Percentiles rank a stretch among this genome's conserved stretches.
Evolutionary conservation across 2,888 invertebrate genomes (phyloP).

Genomic region (Galeruca laticollis): DNA sequence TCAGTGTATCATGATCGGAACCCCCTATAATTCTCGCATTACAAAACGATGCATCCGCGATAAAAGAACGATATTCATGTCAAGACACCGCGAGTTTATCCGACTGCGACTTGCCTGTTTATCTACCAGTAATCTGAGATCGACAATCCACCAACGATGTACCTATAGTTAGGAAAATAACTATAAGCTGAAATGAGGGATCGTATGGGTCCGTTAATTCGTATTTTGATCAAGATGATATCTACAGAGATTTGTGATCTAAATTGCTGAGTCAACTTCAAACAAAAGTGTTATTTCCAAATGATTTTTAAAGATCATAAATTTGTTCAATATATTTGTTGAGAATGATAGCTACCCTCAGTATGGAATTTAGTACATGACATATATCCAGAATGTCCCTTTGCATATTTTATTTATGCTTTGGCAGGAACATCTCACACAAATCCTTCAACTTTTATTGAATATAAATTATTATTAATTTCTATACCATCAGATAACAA

Average conservation of each 20-base stretch:
- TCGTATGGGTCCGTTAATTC: constrained; percentile 13
- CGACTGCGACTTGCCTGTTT: constrained; percentile 41
- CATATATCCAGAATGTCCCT: too few species aligned
- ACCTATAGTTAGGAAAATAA: constrained; percentile 18
- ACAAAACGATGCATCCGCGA: constrained; percentile 59
- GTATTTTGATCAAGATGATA: constrained; percentile 2
- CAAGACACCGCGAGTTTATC: constrained; percentile 49
- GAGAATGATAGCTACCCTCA: too few species aligned
- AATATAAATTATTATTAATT: too few species aligned
- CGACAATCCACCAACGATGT: constrained; percentile 33
- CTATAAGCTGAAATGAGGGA: constrained; percentile 19
- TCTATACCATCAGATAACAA: too few species aligned
- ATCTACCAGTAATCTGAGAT: constrained; percentile 50
- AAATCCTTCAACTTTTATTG: too few species aligned
- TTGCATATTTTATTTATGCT: too few species aligned
- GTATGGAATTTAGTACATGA: too few species aligned
- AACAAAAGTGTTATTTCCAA: not conserved
- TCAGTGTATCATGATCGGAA: constrained; percentile 55
- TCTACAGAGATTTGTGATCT: not conserved
- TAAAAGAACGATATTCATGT: constrained; percentile 61
- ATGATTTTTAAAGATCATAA: not conserved
- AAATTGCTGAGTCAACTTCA: not conserved
- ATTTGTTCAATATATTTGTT: too few species aligned
- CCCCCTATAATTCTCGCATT: constrained; percentile 57
- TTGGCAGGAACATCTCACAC: too few species aligned